These are phyloP conservation scores for Odocoileus hemionus DNA, from an alignment of 2,113 vertebrate genomes.

Conservation along the genomic window DNA sequence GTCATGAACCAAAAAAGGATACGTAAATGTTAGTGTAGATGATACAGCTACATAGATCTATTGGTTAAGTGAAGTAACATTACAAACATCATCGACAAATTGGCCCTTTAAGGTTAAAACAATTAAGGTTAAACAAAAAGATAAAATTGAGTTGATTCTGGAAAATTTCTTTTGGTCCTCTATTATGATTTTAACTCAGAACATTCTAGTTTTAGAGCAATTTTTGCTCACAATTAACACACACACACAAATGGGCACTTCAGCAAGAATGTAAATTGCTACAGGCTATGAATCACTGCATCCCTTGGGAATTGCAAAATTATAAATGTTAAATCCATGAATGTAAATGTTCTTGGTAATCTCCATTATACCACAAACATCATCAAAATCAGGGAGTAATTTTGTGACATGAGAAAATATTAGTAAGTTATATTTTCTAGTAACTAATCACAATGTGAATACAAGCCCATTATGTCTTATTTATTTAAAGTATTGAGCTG, in stretches of 20 bases:
- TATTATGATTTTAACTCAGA: neutral
- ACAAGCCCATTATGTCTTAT: neutral
- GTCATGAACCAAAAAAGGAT: neutral
- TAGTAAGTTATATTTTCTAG: neutral
- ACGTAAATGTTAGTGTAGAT: neutral
- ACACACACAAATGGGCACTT: neutral
- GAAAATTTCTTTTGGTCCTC: neutral
- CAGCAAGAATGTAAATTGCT: slow-evolving; percentile 27
- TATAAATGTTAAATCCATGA: neutral
- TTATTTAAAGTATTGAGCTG: neutral
- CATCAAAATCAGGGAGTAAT: neutral
- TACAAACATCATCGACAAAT: neutral
- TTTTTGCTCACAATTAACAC: slow-evolving; percentile 18
- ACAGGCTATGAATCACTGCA: neutral
- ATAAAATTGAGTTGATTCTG: neutral
- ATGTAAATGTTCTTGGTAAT: neutral
- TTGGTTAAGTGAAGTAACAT: neutral
- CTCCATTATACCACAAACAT: neutral
- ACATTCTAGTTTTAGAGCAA: neutral
- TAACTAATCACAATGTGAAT: slow-evolving; percentile 5
- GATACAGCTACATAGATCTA: neutral
- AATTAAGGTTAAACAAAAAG: neutral
- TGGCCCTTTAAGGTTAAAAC: neutral
- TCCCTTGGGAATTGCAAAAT: neutral
- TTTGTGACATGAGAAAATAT: neutral